Conservation (phyloP, 2,797 vertebrate species). For the Squalus acanthias region DNA sequence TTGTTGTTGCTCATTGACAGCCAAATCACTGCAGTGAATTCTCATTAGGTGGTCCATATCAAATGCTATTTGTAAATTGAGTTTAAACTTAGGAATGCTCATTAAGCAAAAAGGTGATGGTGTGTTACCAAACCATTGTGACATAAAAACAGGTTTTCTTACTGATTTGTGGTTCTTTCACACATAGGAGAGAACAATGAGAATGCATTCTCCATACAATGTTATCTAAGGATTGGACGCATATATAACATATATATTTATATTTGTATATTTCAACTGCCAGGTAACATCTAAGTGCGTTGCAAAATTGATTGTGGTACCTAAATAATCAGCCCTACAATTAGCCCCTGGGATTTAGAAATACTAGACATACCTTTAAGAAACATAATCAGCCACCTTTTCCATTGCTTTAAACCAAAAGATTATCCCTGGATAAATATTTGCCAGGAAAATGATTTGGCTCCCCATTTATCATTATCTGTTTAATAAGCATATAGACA, state of each 20-base stretch:
- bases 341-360: background rate
- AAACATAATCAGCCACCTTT: background rate
- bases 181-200: background rate
- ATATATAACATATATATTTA: background rate
- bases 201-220: background rate
- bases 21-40: background rate
- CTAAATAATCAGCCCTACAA: background rate
- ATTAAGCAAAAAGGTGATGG: background rate
- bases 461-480: background rate
- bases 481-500: background rate
- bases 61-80: background rate
- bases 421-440: background rate
- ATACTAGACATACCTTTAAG: background rate
- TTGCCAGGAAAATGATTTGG: conserved; percentile 22
- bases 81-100: background rate
- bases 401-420: background rate
- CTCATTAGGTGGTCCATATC: background rate
- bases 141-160: background rate
- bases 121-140: background rate
- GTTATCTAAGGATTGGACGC: background rate
- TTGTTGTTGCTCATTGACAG: background rate
- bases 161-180: background rate
- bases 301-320: background rate
- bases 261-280: background rate
- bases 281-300: background rate